Conservation (phyloP, 1,140 invertebrate genomes). For the Cyphomyrmex costatus region DNA sequence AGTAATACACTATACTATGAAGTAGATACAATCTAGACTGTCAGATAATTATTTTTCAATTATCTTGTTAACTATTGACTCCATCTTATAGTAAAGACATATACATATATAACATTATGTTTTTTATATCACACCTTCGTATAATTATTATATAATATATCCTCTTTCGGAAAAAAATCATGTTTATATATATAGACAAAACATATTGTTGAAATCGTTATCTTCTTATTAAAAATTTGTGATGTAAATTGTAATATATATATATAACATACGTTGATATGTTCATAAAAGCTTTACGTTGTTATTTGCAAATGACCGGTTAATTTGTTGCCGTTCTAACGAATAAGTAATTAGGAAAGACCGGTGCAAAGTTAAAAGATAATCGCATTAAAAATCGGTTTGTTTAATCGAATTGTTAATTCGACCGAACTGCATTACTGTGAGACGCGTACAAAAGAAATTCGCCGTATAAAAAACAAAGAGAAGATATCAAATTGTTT, state of each 20-base stretch:
- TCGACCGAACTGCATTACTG: neutral
- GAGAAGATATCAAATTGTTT: constrained; percentile 15
- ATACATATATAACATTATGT: neutral
- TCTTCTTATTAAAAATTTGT: neutral
- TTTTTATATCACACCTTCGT: neutral
- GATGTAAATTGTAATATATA: neutral
- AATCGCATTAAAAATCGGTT: neutral
- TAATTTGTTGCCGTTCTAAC: neutral
- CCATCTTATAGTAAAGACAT: neutral
- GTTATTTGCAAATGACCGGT: neutral
- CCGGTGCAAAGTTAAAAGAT: neutral
- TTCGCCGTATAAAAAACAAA: neutral
- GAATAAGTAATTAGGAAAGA: neutral
- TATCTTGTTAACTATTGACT: neutral
- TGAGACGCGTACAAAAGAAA: neutral
- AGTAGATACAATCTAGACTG: too few relatives aligned
- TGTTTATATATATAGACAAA: neutral
- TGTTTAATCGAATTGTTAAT: neutral
- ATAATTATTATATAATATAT: neutral
- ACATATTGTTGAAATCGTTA: neutral
- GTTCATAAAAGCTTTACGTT: neutral
- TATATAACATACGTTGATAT: neutral
- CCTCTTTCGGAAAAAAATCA: neutral
- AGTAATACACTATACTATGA: neutral
- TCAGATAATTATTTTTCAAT: neutral